Evolutionary conservation across 2,113 vertebrate species (phyloP).

Genomic region (Actinemys pallida): DNA sequence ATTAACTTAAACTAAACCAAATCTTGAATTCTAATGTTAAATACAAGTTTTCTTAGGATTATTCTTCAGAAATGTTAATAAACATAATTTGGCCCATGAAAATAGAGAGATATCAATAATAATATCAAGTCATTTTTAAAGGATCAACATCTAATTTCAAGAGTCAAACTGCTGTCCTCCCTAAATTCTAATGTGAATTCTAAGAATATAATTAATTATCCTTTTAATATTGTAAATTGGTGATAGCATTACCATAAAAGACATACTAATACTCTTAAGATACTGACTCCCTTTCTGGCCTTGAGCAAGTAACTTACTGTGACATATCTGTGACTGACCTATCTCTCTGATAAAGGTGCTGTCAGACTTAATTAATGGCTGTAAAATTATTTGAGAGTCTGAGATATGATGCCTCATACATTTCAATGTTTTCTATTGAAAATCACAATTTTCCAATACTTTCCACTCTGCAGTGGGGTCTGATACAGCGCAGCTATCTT

Average conservation of each 20-base stretch:
- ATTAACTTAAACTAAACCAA: background rate
- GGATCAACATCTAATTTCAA: background rate
- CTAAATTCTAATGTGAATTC: constrained; percentile 31
- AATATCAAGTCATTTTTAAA: background rate
- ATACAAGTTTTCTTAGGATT: background rate
- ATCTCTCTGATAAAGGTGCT: background rate
- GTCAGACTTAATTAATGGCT: background rate
- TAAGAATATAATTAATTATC: constrained; percentile 35
- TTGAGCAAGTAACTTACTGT: background rate
- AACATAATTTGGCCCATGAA: rapidly evolving
- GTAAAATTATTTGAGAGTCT: background rate
- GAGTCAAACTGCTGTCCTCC: background rate
- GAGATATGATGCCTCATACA: background rate
- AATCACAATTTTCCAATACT: background rate
- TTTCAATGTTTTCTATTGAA: background rate
- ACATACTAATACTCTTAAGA: background rate
- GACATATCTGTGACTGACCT: background rate
- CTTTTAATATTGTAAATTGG: background rate
- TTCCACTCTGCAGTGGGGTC: background rate
- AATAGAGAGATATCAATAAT: background rate
- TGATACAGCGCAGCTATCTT: background rate
- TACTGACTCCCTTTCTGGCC: constrained; percentile 27
- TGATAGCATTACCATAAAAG: background rate
- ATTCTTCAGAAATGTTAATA: background rate
- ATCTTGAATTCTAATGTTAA: background rate